phyloP scores from a whole-genome alignment of 2,888 invertebrate genomes.

The Tenthredo scrophulariae region DNA sequence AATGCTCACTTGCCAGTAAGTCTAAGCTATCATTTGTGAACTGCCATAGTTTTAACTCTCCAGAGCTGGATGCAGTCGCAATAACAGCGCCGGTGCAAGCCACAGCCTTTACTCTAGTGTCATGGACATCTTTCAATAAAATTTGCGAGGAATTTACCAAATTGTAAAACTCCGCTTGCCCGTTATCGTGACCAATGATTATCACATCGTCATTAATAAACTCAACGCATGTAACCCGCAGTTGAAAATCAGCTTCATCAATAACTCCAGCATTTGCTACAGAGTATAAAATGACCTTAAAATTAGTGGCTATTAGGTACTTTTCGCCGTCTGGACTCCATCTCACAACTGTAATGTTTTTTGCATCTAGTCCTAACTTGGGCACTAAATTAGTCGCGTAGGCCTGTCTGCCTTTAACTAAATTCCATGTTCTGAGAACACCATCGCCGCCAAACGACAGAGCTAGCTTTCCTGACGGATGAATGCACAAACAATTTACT shows the following conservation, averaged over 20 bases:
- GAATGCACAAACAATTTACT: conserved; percentile 88
- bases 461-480: conserved; percentile 94
- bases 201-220: conserved; percentile 85
- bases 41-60: conserved; percentile 88
- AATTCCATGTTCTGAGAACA: conserved; percentile 94
- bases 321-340: conserved; percentile 90
- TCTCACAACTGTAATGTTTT: conserved; percentile 69
- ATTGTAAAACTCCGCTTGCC: conserved; percentile 83
- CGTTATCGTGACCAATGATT: conserved; percentile 88
- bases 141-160: conserved; percentile 78
- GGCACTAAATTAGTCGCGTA: conserved; percentile 91
- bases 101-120: conserved; percentile 85
- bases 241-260: conserved; percentile 84
- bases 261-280: conserved; percentile 88
- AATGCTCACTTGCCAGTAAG: conserved; percentile 78
- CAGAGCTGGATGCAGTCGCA: conserved; percentile 88
- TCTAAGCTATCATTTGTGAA: conserved; percentile 75
- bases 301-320: conserved; percentile 88
- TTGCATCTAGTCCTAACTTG: conserved; percentile 71
- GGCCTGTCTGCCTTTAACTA: conserved; percentile 94
- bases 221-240: conserved; percentile 85
- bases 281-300: conserved; percentile 89
- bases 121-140: conserved; percentile 80
- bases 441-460: conserved; percentile 92
- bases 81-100: conserved; percentile 81